Evolutionary conservation across 2,888 invertebrate genomes (phyloP).

Genomic region (Ormyrus rosae): DNA sequence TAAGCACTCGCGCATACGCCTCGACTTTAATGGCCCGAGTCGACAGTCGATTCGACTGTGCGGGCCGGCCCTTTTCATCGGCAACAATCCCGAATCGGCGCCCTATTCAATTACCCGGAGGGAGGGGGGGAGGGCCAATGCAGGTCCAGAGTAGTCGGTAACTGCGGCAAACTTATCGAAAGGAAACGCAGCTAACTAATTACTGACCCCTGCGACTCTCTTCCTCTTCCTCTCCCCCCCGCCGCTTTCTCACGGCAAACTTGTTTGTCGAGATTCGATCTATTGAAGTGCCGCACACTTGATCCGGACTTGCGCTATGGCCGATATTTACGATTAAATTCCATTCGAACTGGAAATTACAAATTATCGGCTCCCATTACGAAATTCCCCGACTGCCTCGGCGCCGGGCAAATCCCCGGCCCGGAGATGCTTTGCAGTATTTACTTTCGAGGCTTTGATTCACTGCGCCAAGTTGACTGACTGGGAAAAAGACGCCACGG

Average conservation of each 20-base stretch:
- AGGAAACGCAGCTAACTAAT: constrained; percentile 44
- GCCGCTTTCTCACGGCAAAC: neutral
- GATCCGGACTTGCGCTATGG: neutral
- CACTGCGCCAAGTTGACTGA: neutral
- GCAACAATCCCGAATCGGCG: constrained; percentile 30
- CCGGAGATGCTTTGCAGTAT: constrained; percentile 23
- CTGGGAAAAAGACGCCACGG: neutral
- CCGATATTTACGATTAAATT: constrained; percentile 44
- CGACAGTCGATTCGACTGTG: constrained; percentile 19
- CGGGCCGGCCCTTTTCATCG: constrained; percentile 27
- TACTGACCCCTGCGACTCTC: constrained; percentile 21
- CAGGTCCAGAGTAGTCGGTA: neutral
- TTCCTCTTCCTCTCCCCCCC: too few relatives aligned
- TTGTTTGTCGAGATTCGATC: constrained; percentile 42
- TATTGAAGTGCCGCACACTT: constrained; percentile 21
- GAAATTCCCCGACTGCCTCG: neutral
- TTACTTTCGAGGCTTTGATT: constrained; percentile 33
- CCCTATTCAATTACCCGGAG: constrained; percentile 25
- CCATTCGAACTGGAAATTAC: constrained; percentile 47
- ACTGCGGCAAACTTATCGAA: constrained; percentile 37
- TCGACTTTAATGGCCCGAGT: constrained; percentile 47
- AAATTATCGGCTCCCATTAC: constrained; percentile 17
- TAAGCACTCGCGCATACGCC: constrained; percentile 24
- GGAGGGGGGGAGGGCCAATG: too few relatives aligned
- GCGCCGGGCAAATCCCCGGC: constrained; percentile 7